These are phyloP conservation scores for Diadumene lineata DNA, from an alignment of 92 coral and sea anemone species.

Conservation along the genomic window DNA sequence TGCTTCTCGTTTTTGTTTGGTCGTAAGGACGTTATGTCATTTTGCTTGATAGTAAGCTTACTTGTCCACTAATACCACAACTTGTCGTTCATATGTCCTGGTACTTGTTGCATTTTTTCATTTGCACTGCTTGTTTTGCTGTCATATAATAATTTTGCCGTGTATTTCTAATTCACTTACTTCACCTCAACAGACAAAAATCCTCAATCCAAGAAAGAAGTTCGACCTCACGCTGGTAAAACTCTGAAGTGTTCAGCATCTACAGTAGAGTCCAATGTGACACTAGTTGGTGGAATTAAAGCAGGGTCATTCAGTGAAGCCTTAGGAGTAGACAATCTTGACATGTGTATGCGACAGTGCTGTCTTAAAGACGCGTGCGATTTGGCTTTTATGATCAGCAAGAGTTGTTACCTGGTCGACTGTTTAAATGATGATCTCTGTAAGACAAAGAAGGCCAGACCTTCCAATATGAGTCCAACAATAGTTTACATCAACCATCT, in stretches of 20 bases:
- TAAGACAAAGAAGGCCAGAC: conserved; percentile 76
- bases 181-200: conserved; percentile 33
- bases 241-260: conserved; percentile 72
- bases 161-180: not conserved
- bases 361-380: conserved; percentile 77
- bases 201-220: conserved; percentile 62
- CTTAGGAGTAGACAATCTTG: conserved; percentile 61
- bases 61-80: too few relatives aligned
- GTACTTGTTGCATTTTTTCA: too few relatives aligned
- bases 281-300: conserved; percentile 74
- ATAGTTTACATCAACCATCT: conserved; percentile 73
- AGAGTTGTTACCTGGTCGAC: conserved; percentile 84
- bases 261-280: conserved; percentile 77
- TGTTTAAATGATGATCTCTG: conserved; percentile 68
- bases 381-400: conserved; percentile 95
- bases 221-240: conserved; percentile 32
- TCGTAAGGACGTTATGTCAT: too few relatives aligned
- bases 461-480: conserved; percentile 76
- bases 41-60: too few relatives aligned
- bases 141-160: not conserved
- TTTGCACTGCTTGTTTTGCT: not conserved
- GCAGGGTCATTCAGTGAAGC: conserved; percentile 90
- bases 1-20: too few relatives aligned
- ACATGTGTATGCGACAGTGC: conserved; percentile 86
- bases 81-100: too few relatives aligned